phyloP scores from a whole-genome alignment of 2,113 vertebrate species.

The Malaclemys terrapin region DNA sequence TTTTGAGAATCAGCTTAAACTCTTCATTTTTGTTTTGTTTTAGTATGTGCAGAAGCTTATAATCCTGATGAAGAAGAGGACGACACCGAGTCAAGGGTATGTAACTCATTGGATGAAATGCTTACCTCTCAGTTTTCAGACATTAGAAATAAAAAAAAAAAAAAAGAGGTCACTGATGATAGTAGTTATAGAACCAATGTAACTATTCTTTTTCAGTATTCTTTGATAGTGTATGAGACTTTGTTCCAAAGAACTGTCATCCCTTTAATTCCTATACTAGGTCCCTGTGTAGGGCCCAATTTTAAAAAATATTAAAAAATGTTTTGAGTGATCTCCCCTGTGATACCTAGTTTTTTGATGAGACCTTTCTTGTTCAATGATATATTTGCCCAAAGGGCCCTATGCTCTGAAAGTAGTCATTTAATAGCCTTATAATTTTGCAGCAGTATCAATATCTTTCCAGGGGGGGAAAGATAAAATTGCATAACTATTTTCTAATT shows the following conservation, averaged over 20 bases:
- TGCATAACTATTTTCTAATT: neutral
- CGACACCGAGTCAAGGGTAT: constrained; percentile 93
- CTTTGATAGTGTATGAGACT: neutral
- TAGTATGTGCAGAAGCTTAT: constrained; percentile 98
- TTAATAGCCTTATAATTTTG: neutral
- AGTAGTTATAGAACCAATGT: neutral
- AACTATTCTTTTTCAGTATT: neutral
- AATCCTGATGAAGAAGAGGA: constrained; percentile 99
- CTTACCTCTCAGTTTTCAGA: neutral
- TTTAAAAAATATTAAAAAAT: neutral
- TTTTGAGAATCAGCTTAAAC: constrained; percentile 28
- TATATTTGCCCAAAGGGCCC: neutral
- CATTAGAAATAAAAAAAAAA: neutral
- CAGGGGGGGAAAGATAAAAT: neutral
- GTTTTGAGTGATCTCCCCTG: neutral
- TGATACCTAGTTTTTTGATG: neutral
- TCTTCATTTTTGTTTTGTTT: constrained; percentile 55
- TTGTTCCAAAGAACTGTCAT: neutral
- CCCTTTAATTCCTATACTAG: neutral
- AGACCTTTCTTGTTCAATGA: neutral
- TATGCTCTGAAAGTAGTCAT: neutral
- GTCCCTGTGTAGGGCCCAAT: neutral
- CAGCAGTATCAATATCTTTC: neutral
- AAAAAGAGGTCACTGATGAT: neutral
- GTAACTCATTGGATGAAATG: constrained; percentile 44